phyloP scores from a whole-genome alignment of 2,797 vertebrate species.

The Tolypeutes matacus region DNA sequence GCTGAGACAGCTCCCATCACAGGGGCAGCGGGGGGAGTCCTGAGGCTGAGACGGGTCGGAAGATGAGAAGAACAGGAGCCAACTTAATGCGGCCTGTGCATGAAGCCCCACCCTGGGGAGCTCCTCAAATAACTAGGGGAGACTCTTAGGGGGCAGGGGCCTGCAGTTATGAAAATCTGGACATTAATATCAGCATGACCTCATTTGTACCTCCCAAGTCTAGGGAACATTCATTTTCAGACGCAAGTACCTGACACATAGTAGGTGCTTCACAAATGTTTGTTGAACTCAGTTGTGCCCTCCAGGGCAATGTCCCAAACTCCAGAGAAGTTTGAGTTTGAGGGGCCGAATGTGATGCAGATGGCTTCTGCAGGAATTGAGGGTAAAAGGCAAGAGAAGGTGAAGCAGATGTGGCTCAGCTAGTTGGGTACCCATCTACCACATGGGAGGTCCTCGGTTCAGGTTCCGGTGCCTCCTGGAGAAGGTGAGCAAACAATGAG shows the following conservation, averaged over 20 bases:
- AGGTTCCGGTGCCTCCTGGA: too few relatives aligned
- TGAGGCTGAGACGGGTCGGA: neutral
- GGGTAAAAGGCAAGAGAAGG: neutral
- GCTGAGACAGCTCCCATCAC: neutral
- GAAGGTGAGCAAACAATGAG: too few relatives aligned
- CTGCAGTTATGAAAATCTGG: neutral
- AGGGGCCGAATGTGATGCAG: neutral
- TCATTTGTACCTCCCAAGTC: neutral
- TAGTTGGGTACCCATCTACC: neutral
- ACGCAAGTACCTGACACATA: neutral
- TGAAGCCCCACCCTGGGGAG: neutral
- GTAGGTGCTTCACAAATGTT: neutral
- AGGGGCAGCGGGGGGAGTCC: neutral
- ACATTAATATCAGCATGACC: neutral
- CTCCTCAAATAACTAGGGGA: neutral
- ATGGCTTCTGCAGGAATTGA: neutral
- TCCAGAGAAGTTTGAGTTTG: neutral
- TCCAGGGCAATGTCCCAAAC: neutral
- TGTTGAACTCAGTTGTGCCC: neutral
- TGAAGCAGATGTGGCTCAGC: too few relatives aligned
- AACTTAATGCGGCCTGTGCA: accelerated
- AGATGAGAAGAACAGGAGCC: neutral
- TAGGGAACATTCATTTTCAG: neutral
- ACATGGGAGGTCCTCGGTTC: too few relatives aligned
- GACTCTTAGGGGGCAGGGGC: too few relatives aligned